A percentile compares a stretch with the other conserved stretches of the same genome.
Conservation (phyloP, 2,888 invertebrate genomes). For the Andrena flavipes region DNA sequence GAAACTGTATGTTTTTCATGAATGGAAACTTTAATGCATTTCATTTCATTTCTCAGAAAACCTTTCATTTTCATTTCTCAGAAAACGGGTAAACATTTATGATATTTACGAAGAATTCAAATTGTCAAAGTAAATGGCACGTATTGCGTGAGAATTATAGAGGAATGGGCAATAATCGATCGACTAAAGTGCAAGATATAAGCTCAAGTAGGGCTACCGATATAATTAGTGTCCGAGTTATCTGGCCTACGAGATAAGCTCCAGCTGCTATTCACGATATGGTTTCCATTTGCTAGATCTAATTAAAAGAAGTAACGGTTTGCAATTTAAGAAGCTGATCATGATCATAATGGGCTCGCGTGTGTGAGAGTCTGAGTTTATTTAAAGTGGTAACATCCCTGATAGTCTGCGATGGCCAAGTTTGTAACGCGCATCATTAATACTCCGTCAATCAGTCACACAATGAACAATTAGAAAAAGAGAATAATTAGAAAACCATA, state of each 20-base stretch:
- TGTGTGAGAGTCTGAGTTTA: background rate
- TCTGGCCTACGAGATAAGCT: background rate
- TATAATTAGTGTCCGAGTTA: constrained; percentile 35
- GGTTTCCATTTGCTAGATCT: too few relatives aligned
- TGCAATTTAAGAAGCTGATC: constrained; percentile 23
- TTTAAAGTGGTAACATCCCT: background rate
- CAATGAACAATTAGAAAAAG: background rate
- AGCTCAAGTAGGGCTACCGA: constrained; percentile 13
- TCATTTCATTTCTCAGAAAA: too few relatives aligned
- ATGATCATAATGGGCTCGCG: constrained; percentile 14
- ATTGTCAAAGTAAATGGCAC: too few relatives aligned
- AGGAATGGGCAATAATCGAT: constrained; percentile 15
- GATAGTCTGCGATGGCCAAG: background rate
- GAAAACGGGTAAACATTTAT: background rate
- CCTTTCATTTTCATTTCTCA: background rate
- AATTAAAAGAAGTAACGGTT: too few relatives aligned
- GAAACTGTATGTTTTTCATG: background rate
- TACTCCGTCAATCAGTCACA: background rate
- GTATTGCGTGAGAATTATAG: background rate
- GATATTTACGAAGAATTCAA: background rate
- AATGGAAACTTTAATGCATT: too few relatives aligned
- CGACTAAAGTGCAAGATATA: background rate
- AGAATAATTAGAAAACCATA: background rate
- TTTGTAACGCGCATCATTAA: background rate
- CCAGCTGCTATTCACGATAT: constrained; percentile 3